Evolutionary conservation across 2,888 invertebrate species (phyloP), one percentile per base, ranked within the genome.

Genomic region (Cataglyphis albicans): DNA sequence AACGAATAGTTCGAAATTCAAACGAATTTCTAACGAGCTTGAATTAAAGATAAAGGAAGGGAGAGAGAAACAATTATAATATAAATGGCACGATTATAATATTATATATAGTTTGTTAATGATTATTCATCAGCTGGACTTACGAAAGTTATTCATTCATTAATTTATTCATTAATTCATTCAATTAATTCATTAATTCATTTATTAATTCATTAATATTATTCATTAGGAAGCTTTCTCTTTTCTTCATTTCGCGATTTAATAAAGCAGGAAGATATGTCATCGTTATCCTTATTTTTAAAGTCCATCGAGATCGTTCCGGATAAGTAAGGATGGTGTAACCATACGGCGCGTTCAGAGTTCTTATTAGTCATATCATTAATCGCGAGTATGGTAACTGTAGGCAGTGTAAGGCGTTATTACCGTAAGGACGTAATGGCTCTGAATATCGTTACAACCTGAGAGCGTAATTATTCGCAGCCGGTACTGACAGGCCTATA

Each of bases 371-470:
- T 75, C 44, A 18, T 52, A 52, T 74, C 25, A 35, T 10, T 32
- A 48, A 74, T 57, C 29, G 41, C 7, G 9, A 44, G 12, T 0
- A 38, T 5, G 32, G 48, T 63, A 52, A 52, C 25, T 15, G 35
- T 18, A 48, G 21, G 7, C 10, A 9, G 1, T 32, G 5, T 75
- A 38, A 75, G 35, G 25, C 25, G 25, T 67, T 75, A 67, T 82
- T 65, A 75, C 38, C 41, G 21, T 48, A 32, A 57, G 21, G 52
- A 44, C 64, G 48, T 73, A 63, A 76, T 72, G 80, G 38, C 55
- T 12, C 32, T 55, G 55, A 78, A 83, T 87, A 90, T 12, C 64
- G 35, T 80, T 75, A 70, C 55, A 64, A 57, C 21, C 18, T 61
- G 52, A 41, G 57, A 52, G 63, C 67, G 57, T 61, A 68, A 81